phyloP scores from a whole-genome alignment of 2,113 vertebrate species.

The Callipepla squamata region DNA sequence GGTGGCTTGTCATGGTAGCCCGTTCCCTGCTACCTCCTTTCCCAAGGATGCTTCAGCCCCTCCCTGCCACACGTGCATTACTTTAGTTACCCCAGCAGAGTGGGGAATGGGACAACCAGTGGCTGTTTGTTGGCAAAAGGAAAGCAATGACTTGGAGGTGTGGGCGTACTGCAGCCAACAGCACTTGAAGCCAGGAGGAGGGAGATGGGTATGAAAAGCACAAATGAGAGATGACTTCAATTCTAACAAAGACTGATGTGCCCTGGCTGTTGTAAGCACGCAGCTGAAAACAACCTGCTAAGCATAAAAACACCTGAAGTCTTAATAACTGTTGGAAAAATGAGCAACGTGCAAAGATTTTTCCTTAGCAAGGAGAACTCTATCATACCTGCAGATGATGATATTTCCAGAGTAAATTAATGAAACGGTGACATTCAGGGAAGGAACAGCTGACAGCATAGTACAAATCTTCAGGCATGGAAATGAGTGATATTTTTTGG shows the following conservation, averaged over 20 bases:
- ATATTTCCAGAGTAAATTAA: slow-evolving; percentile 46
- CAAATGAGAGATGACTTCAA: not conserved
- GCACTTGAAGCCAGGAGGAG: not conserved
- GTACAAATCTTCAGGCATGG: not conserved
- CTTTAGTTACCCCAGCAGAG: not conserved
- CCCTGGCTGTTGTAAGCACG: not conserved
- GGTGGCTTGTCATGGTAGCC: not conserved
- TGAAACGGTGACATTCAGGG: slow-evolving; percentile 49
- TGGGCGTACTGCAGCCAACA: not conserved
- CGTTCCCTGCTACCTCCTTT: not conserved
- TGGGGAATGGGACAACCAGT: not conserved
- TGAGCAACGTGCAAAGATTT: not conserved
- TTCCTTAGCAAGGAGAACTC: slow-evolving; percentile 10
- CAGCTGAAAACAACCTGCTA: not conserved
- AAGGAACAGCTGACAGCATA: slow-evolving; percentile 55
- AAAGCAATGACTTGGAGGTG: not conserved
- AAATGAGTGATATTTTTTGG: slow-evolving; percentile 58
- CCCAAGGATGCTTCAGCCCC: not conserved
- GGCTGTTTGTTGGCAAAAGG: not conserved
- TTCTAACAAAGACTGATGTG: not conserved
- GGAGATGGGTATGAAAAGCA: not conserved
- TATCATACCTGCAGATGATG: slow-evolving; percentile 24
- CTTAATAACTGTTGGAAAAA: slow-evolving; percentile 37
- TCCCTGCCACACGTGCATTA: not conserved
- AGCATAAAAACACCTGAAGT: slow-evolving; percentile 14